Evolutionary conservation across 2,113 vertebrate species (phyloP), one percentile per base, ranked within the genome.

Genomic region (Chiloscyllium plagiosum): DNA sequence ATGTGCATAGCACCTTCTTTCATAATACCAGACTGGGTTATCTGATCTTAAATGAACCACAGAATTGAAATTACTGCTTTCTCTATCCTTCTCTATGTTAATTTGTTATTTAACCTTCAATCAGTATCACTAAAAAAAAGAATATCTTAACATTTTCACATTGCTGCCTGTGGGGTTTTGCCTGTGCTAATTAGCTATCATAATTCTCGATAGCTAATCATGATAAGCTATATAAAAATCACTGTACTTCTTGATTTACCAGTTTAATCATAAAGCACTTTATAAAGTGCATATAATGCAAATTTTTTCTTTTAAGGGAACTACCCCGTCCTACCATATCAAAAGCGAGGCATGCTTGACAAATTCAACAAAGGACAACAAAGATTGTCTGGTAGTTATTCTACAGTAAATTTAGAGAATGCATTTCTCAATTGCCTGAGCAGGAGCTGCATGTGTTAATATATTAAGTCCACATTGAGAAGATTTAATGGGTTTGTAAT

Each of bases 401-500:
- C 33, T 66, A 5, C 61, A 19, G 17, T 33, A 13, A 92, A 65
- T 66, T 66, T 66, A 92, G 0, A 4, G 61, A 66, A 65, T 37
- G 19, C 15, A 24, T 20, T 92, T 92, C 17, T 92, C 33, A 65
- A n/a, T 92, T 92, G 29, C 52, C 52, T 65, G 4, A 90, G 29
- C 56, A 92, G 52, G 26, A n/a, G 66, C 33, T 65, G 56, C 10
- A 4, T n/a, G 17, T 19, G 65, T n/a, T 37, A 37, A 66, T 93
- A 68, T 93, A n/a, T 92, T 93, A 68, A 93, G 15, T 66, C 61
- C 17, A n/a, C 61, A 93, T 68, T 66, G n/a, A 92, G 33, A n/a
- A 92, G 87, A 65, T n/a, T 92, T 33, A 33, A 65, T 65, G 33
- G 87, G 29, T 65, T 37, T 92, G 87, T 66, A 93, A 93, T 93